Conservation (phyloP, 2,888 invertebrate genomes). For the Drosophila sordidula region DNA sequence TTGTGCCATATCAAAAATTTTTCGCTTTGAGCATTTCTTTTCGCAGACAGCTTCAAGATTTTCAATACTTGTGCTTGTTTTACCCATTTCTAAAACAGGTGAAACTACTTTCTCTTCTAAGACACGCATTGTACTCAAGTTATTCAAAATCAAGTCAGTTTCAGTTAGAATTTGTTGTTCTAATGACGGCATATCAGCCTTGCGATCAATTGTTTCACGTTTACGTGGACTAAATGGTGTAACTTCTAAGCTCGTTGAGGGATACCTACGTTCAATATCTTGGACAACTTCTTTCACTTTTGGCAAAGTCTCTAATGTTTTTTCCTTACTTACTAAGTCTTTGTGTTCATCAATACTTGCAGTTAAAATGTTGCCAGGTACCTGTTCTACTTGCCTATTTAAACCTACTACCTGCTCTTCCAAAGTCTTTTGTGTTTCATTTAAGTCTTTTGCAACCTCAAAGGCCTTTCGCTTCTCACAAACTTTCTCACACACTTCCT, state of each 20-base stretch:
- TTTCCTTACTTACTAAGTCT: conserved; percentile 57
- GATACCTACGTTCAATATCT: conserved; percentile 86
- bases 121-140: conserved; percentile 31
- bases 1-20: conserved; percentile 66
- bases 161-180: conserved; percentile 76
- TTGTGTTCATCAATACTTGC: conserved; percentile 51
- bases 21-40: conserved; percentile 72
- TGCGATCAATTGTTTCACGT: conserved; percentile 59
- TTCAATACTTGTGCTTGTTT: conserved; percentile 38
- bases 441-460: conserved; percentile 73
- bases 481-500: conserved; percentile 81
- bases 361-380: conserved; percentile 66
- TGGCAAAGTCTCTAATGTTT: conserved; percentile 73
- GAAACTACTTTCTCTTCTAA: conserved; percentile 49
- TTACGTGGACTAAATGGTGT: conserved; percentile 80
- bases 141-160: conserved; percentile 67
- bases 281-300: conserved; percentile 87
- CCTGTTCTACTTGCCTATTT: conserved; percentile 53
- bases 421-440: conserved; percentile 79
- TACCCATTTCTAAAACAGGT: conserved; percentile 35
- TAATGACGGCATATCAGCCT: conserved; percentile 56
- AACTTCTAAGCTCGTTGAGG: conserved; percentile 69
- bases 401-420: conserved; percentile 58
- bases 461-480: conserved; percentile 75
- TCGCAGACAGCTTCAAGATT: conserved; percentile 78